Evolutionary conservation across 1,140 invertebrate species (phyloP).

Genomic region (Leptinotarsa lineolata): DNA sequence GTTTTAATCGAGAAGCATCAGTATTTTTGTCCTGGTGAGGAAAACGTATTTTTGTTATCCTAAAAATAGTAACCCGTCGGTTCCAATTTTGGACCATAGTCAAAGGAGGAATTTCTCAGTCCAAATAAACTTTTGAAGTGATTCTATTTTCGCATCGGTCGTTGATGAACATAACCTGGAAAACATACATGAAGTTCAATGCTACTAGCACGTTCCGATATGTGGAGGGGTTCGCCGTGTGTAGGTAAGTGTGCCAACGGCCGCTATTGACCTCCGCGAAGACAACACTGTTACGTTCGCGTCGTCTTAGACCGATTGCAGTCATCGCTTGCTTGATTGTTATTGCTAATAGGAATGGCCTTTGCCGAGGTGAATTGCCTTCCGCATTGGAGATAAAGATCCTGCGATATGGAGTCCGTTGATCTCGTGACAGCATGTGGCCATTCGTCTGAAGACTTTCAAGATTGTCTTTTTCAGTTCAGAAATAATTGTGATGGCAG

Average conservation of each 20-base stretch:
- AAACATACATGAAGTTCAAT: conserved; percentile 36
- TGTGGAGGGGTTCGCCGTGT: conserved; percentile 33
- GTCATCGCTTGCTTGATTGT: conserved; percentile 21
- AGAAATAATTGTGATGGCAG: too few relatives aligned
- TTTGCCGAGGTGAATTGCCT: conserved; percentile 23
- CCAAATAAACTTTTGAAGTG: background rate
- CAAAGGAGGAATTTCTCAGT: background rate
- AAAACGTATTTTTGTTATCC: too few relatives aligned
- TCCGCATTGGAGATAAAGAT: conserved; percentile 19
- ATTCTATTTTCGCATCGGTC: conserved; percentile 11
- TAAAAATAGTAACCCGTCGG: too few relatives aligned
- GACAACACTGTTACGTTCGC: conserved; percentile 40
- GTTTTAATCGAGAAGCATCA: too few relatives aligned
- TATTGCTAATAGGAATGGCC: conserved; percentile 25
- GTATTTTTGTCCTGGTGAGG: too few relatives aligned
- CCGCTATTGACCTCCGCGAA: conserved; percentile 37
- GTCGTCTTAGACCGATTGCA: conserved; percentile 21
- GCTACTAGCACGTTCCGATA: conserved; percentile 34
- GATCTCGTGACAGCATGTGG: background rate
- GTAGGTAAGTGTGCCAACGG: conserved; percentile 41
- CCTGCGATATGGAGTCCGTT: background rate
- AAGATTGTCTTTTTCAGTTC: too few relatives aligned
- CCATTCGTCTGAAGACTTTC: too few relatives aligned
- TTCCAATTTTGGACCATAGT: too few relatives aligned
- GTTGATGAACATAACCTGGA: conserved; percentile 34